Evolutionary conservation across 2,113 vertebrate species (phyloP), one percentile per base, ranked within the genome.

Genomic region (Xiphophorus maculatus): DNA sequence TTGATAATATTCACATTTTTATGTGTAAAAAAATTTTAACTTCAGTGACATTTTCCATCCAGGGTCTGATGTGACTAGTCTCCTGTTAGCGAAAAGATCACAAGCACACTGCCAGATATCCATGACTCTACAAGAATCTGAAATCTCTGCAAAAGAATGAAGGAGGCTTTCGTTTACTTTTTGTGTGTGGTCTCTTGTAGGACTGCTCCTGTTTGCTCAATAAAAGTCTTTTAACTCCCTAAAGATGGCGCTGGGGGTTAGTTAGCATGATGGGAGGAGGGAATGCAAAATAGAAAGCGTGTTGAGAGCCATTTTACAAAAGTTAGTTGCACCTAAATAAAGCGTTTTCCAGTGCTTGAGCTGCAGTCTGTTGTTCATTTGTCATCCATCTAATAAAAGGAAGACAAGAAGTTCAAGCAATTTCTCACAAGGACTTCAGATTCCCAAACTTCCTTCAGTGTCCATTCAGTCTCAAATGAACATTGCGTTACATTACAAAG

Each of bases 201-300:
- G 58, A 70, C 29, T 28, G 70, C 74, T 61, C 72, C 35, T 84
- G 82, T 84, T 81, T 67, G 71, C 27, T 11, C 51, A 93, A 91
- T 82, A 88, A 32, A 32, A 84, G 70, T 44, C 90, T 80, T 92
- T 93, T 91, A 84, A 90, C 84, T 90, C 77, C 80, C 86, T 79
- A 69, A 71, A 64, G 79, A 84, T 51, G 44, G 54, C 28, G 28
- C 10, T 60, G 48, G 40, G 42, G 37, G 22, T n/a, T n/a, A 25
- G 14, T 2, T 51, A 58, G n/a, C 28, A 32, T 22, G 51, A 28
- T 51, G 27, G 63, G 65, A 44, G 63, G 25, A 61, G 28, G 63
- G 63, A 75, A 62, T 64, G 58, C 51, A 44, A 77, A 69, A 69
- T 65, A 81, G 32, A 72, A 33, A 33, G 63, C 64, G 33, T 72